Evolutionary conservation across 2,888 invertebrate genomes (phyloP), one percentile per base, ranked within the genome.

Genomic region (Erebia ligea): DNA sequence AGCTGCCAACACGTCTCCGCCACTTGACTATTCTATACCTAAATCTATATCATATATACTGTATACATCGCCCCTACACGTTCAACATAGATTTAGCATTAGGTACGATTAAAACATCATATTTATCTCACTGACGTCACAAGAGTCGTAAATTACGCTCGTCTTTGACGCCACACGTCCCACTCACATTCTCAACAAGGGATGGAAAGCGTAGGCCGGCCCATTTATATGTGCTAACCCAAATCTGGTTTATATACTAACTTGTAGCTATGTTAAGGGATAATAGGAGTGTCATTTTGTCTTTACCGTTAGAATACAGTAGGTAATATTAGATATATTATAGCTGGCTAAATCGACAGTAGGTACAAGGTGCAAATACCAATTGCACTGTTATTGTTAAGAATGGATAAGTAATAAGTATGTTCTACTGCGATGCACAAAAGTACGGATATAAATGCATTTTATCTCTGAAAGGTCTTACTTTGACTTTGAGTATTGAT

Each of bases 111-210:
- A 50, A 56, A 69, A 34, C 48, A 68, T 40, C 11, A 62, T 10
- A 21, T 64, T 69, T 70, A 61, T 68, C 68, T 57, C 48, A 59
- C 45, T 74, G 72, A 76, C 75, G 73, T 76, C 73, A 77, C 72
- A 19, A 68, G 66, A 64, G 68, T 72, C 68, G 71, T 69, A 69
- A 72, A 69, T 66, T 59, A 69, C 42, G 64, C 59, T 68, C 70
- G 69, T 71, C 65, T 61, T 76, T 84, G 84, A 86, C 87, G 87
- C 83, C 82, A 82, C 65, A 73, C 80, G 78, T 83, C 81, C 79
- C 84, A 77, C 81, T 76, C 75, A 70, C n/a, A 70, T 66, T 69
- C 73, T 76, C 64, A 56, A 63, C 45, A 67, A 63, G 68, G 69
- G 65, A 65, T 62, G 57, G 40, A 62, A 68, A 40, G 54, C 70